Evolutionary conservation across 2,888 invertebrate species (phyloP).

Genomic region (Pyralis farinalis): DNA sequence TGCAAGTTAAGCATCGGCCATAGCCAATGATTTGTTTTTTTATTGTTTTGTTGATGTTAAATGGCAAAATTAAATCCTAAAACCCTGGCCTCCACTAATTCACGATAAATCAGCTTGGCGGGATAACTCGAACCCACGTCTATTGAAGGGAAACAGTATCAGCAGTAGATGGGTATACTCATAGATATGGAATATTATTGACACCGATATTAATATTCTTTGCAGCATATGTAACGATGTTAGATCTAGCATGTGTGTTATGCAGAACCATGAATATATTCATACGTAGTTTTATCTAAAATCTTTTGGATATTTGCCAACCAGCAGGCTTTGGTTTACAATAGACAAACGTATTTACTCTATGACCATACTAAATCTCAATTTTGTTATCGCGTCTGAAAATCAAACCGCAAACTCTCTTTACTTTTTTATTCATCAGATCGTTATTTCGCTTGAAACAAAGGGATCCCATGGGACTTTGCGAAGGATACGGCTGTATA

Average conservation of each 20-base stretch:
- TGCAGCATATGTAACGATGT: neutral
- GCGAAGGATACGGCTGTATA: too few species aligned
- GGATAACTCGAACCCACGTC: too few species aligned
- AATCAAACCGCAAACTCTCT: neutral
- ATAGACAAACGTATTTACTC: slow-evolving; percentile 1
- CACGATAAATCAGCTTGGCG: too few species aligned
- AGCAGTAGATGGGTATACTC: too few species aligned
- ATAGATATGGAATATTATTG: too few species aligned
- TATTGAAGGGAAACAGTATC: too few species aligned
- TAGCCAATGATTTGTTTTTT: too few species aligned
- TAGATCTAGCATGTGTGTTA: neutral
- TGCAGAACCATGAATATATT: slow-evolving; percentile 3
- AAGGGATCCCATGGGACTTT: neutral
- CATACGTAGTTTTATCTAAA: neutral
- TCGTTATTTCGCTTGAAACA: neutral
- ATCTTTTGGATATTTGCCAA: slow-evolving; percentile 6
- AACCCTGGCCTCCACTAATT: too few species aligned
- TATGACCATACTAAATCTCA: slow-evolving; percentile 5
- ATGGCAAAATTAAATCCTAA: too few species aligned
- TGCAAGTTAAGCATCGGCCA: too few species aligned
- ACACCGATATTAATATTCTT: slow-evolving; percentile 4
- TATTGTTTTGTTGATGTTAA: too few species aligned
- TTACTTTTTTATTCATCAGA: slow-evolving; percentile 7
- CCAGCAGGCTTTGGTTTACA: neutral
- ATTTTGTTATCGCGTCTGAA: slow-evolving; percentile 6